These are phyloP conservation scores for Bettongia penicillata DNA, from an alignment of 2,113 vertebrate species.

Conservation along the genomic window DNA sequence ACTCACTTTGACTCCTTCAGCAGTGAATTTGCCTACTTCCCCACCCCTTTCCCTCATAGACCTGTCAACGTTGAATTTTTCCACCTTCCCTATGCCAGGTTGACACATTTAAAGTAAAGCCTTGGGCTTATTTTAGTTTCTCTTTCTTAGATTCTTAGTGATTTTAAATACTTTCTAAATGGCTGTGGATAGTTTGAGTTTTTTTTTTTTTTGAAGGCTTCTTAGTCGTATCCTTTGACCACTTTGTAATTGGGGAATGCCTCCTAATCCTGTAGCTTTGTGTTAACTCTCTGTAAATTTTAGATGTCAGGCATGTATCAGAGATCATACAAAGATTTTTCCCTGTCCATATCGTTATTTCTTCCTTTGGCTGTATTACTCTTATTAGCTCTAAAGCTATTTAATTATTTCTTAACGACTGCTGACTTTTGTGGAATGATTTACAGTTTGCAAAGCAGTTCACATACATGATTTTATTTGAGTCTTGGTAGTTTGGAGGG, in stretches of 20 bases:
- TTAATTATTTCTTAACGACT: background rate
- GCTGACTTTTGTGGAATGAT: background rate
- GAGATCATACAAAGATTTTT: background rate
- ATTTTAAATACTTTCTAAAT: background rate
- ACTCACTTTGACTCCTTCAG: background rate
- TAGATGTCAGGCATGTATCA: background rate
- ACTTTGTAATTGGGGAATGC: background rate
- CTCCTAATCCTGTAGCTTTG: background rate
- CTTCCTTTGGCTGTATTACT: background rate
- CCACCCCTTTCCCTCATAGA: no score
- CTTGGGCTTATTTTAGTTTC: background rate
- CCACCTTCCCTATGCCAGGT: background rate
- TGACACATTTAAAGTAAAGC: background rate
- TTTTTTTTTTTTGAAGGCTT: background rate
- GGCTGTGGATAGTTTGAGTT: background rate
- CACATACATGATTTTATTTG: background rate
- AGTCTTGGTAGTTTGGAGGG: background rate
- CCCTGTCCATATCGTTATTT: background rate
- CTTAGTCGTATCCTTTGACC: background rate
- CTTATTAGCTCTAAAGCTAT: background rate
- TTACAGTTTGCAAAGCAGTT: background rate
- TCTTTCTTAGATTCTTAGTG: background rate
- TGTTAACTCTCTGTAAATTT: background rate
- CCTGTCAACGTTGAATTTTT: background rate
- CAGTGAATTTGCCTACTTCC: background rate